phyloP scores from a whole-genome alignment of 2,113 vertebrate genomes.

The Xiphophorus hellerii region DNA sequence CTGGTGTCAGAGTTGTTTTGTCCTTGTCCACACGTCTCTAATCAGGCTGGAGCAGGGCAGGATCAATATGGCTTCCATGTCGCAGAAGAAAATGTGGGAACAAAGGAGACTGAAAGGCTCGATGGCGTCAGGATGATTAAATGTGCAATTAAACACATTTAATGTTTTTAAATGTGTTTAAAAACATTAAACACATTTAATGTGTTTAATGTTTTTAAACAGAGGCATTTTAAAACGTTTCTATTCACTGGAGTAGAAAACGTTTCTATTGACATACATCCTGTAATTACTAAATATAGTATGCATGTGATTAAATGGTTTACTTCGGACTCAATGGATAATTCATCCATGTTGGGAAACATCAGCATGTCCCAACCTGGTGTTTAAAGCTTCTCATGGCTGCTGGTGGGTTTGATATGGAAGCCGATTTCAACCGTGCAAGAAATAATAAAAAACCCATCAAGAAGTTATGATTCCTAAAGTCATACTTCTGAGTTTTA shows the following conservation, averaged over 20 bases:
- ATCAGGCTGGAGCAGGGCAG: neutral
- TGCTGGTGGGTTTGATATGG: neutral
- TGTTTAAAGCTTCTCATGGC: slow-evolving; percentile 10
- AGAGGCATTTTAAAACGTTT: neutral
- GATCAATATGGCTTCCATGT: slow-evolving; percentile 16
- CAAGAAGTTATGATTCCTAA: too few relatives aligned
- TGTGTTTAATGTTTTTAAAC: too few relatives aligned
- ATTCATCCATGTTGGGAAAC: slow-evolving; percentile 26
- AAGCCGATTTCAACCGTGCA: too few relatives aligned
- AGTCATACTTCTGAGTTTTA: too few relatives aligned
- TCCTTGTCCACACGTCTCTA: slow-evolving; percentile 18
- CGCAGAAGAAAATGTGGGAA: neutral
- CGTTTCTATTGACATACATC: neutral
- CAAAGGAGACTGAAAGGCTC: neutral
- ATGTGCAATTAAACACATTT: slow-evolving; percentile 27
- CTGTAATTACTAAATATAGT: neutral
- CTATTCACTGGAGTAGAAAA: neutral
- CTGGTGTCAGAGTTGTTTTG: neutral
- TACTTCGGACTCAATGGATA: slow-evolving; percentile 9
- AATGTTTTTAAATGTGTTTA: too few relatives aligned
- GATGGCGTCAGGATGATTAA: slow-evolving; percentile 6
- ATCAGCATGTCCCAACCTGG: neutral
- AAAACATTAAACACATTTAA: too few relatives aligned
- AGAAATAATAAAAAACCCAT: too few relatives aligned
- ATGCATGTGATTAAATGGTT: slow-evolving; percentile 6